phyloP scores from a whole-genome alignment of 2,113 vertebrate species.

The Sinocyclocheilus rhinocerous region DNA sequence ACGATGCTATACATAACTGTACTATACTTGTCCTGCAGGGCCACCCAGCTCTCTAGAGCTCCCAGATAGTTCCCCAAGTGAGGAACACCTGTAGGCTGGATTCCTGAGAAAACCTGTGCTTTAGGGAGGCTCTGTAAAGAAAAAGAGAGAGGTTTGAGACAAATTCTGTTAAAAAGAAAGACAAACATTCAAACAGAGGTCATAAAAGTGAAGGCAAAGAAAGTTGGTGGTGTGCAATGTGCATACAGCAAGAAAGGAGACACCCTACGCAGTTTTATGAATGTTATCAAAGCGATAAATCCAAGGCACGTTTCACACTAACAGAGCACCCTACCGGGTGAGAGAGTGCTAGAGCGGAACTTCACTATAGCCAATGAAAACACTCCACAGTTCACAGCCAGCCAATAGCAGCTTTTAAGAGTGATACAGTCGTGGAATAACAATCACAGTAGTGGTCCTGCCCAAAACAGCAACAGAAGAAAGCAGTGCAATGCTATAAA shows the following conservation, averaged over 20 bases:
- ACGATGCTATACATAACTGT: slow-evolving; percentile 90
- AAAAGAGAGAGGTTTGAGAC: neutral
- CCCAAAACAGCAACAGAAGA: slow-evolving; percentile 15
- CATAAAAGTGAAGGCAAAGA: slow-evolving; percentile 4
- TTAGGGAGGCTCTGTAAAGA: slow-evolving; percentile 49
- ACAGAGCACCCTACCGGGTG: slow-evolving; percentile 63
- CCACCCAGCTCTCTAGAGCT: slow-evolving; percentile 91
- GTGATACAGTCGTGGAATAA: slow-evolving; percentile 16
- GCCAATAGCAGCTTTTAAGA: slow-evolving; percentile 50
- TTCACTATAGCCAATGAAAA: slow-evolving; percentile 66
- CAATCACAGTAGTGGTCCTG: slow-evolving; percentile 25
- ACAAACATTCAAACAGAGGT: neutral
- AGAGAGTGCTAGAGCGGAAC: slow-evolving; percentile 65
- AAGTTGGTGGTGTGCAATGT: neutral
- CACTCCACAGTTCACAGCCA: slow-evolving; percentile 48
- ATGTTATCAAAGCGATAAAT: slow-evolving; percentile 64
- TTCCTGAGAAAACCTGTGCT: slow-evolving; percentile 88
- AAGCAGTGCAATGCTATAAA: slow-evolving; percentile 33
- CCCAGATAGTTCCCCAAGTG: slow-evolving; percentile 97
- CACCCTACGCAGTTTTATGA: slow-evolving; percentile 57
- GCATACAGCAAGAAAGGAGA: slow-evolving; percentile 18
- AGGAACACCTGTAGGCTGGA: slow-evolving; percentile 90
- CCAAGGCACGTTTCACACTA: slow-evolving; percentile 68
- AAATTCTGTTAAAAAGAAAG: neutral
- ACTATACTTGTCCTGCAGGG: slow-evolving; percentile 79